Evolutionary conservation across 1,140 invertebrate species (phyloP).

Genomic region (Amphibalanus amphitrite): DNA sequence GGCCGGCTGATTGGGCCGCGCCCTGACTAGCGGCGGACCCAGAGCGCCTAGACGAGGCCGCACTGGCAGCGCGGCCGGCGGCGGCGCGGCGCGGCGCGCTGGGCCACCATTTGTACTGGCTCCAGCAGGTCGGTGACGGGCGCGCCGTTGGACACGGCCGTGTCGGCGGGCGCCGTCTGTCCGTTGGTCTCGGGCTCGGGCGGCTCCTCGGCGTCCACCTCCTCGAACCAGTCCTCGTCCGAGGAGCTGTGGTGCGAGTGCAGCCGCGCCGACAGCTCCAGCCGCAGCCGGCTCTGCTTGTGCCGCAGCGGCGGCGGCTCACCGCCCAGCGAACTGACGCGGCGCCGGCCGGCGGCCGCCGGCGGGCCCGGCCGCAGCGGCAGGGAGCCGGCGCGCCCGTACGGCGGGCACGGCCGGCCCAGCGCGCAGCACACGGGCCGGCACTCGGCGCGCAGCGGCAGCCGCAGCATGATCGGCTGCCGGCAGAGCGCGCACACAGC

Average conservation of each 20-base stretch:
- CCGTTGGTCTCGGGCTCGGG: neutral
- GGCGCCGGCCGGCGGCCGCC: too few relatives aligned
- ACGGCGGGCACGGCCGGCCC: neutral
- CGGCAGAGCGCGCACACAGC: neutral
- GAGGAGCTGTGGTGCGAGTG: constrained; percentile 25
- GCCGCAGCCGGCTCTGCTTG: neutral
- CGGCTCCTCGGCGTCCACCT: constrained; percentile 16
- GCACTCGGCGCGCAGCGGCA: neutral
- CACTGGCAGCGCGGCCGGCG: neutral
- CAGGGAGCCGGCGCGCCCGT: neutral
- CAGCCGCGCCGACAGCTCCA: constrained; percentile 16
- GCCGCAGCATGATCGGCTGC: neutral
- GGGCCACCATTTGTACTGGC: neutral
- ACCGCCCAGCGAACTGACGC: neutral
- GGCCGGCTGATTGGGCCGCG: too few relatives aligned
- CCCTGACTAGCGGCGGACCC: neutral
- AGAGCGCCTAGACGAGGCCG: neutral
- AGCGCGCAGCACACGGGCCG: neutral
- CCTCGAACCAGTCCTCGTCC: constrained; percentile 28
- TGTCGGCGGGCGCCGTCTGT: neutral
- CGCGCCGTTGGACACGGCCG: too few relatives aligned
- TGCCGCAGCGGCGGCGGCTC: neutral
- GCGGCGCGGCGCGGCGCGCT: neutral
- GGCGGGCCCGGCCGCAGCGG: neutral
- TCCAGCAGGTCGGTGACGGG: neutral